A percentile compares a stretch with the other conserved stretches of the same genome.
Evolutionary conservation across 1,140 invertebrate species (phyloP).

Genomic region (Bemisia tabaci): DNA sequence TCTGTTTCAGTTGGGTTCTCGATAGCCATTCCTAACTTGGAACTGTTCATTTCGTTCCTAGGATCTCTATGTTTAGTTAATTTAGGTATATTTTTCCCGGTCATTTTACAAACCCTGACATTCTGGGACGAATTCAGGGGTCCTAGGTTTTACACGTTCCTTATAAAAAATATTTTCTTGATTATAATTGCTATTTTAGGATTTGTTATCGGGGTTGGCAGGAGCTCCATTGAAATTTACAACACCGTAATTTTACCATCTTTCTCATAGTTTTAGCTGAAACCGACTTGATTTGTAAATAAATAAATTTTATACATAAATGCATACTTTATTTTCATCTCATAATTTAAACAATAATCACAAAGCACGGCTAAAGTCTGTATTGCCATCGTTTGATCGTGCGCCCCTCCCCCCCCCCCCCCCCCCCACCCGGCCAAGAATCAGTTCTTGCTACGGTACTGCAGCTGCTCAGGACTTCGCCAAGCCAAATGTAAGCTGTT

Average conservation of each 20-base stretch:
- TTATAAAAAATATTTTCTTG: conserved; percentile 1
- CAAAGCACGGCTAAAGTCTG: no score
- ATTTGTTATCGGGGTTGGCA: conserved; percentile 1
- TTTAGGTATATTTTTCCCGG: conserved; percentile 12
- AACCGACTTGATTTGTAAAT: background rate
- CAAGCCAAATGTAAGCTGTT: no score
- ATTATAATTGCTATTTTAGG: conserved; percentile 4
- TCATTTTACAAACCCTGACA: conserved; percentile 37
- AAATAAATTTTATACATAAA: background rate
- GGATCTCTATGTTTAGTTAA: conserved; percentile 13
- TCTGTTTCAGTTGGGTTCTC: conserved; percentile 14
- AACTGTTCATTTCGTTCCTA: conserved; percentile 15
- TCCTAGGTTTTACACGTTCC: background rate
- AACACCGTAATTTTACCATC: background rate
- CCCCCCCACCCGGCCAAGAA: no score
- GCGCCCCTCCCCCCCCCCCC: no score
- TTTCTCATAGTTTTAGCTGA: background rate
- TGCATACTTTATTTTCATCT: no score
- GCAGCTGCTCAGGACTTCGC: no score
- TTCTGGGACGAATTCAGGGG: conserved; percentile 37
- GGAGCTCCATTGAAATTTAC: background rate
- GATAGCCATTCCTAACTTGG: conserved; percentile 15
- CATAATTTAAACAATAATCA: no score
- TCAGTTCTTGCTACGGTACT: no score
- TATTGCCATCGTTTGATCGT: no score